These are phyloP conservation scores for Isichthys henryi DNA, from an alignment of 2,113 vertebrate genomes.

Conservation along the genomic window DNA sequence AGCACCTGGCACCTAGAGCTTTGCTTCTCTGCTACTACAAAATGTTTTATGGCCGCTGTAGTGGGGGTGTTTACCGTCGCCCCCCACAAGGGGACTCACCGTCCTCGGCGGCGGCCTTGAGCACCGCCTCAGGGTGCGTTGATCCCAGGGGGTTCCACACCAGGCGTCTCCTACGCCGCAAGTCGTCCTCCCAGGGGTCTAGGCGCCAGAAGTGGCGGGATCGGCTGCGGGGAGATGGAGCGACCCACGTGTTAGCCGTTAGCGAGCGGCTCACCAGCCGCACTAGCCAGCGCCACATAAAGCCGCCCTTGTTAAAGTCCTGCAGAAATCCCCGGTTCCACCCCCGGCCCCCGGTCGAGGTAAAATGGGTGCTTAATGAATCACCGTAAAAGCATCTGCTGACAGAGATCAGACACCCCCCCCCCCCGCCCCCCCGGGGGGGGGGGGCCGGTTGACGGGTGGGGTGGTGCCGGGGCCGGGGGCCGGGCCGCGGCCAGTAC, in stretches of 20 bases:
- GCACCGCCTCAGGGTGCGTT: slow-evolving; percentile 87
- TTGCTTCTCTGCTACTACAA: slow-evolving; percentile 43
- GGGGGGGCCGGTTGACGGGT: no score
- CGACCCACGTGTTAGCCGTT: slow-evolving; percentile 96
- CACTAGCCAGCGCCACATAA: slow-evolving; percentile 60
- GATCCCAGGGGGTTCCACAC: slow-evolving; percentile 93
- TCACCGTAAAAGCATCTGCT: slow-evolving; percentile 80
- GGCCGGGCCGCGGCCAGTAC: no score
- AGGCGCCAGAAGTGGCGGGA: slow-evolving; percentile 98
- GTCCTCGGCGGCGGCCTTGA: slow-evolving; percentile 74
- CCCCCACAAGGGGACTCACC: slow-evolving; percentile 76
- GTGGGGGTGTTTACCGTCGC: slow-evolving; percentile 54
- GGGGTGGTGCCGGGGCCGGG: no score
- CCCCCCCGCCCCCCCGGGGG: no score
- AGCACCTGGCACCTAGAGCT: slow-evolving; percentile 38
- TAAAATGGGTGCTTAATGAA: slow-evolving; percentile 78
- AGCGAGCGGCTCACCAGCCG: slow-evolving; percentile 72
- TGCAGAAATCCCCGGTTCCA: slow-evolving; percentile 69
- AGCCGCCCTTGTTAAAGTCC: slow-evolving; percentile 71
- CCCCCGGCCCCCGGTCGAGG: slow-evolving; percentile 72
- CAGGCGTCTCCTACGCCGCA: slow-evolving; percentile 95
- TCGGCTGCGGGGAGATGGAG: slow-evolving; percentile 74
- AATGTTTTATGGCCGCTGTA: slow-evolving; percentile 54
- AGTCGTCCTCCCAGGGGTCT: slow-evolving; percentile 99
- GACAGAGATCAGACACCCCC: slow-evolving; percentile 89